A percentile compares a stretch with the other conserved stretches of the same genome.
phyloP scores from a whole-genome alignment of 1,140 invertebrate genomes.

The Drosophila nikananu region DNA sequence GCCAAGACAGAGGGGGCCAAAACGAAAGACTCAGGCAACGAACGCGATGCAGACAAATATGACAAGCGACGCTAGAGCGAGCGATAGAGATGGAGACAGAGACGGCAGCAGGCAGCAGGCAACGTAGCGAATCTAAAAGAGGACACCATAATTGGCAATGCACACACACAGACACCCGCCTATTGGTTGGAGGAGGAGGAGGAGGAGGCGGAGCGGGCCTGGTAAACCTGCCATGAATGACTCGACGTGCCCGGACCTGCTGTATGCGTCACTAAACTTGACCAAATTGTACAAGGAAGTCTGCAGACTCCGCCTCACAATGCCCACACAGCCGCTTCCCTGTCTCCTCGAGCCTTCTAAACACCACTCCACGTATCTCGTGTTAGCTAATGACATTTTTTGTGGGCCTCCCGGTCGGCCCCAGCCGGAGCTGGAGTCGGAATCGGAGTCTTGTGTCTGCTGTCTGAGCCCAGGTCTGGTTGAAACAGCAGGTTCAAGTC shows the following conservation, averaged over 20 bases:
- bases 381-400: slow-evolving; percentile 56
- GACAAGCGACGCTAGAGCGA: slow-evolving; percentile 70
- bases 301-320: slow-evolving; percentile 41
- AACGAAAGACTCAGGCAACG: slow-evolving; percentile 79
- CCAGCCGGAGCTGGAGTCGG: slow-evolving; percentile 2
- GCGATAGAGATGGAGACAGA: slow-evolving; percentile 32
- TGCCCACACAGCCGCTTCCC: neutral
- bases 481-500: slow-evolving; percentile 33
- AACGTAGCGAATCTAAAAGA: slow-evolving; percentile 76
- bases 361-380: slow-evolving; percentile 5
- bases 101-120: slow-evolving; percentile 29
- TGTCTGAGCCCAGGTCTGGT: slow-evolving; percentile 35
- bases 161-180: slow-evolving; percentile 37
- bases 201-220: slow-evolving; percentile 8
- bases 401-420: slow-evolving; percentile 17
- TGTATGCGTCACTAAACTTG: slow-evolving; percentile 81
- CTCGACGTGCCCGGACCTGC: slow-evolving; percentile 64
- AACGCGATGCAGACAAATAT: slow-evolving; percentile 79
- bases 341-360: neutral
- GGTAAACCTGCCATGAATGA: slow-evolving; percentile 61
- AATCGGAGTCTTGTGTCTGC: too few species aligned
- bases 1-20: slow-evolving; percentile 23
- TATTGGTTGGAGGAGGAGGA: neutral
- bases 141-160: slow-evolving; percentile 81
- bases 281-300: slow-evolving; percentile 80